Evolutionary conservation across 2,888 invertebrate species (phyloP), one percentile per base, ranked within the genome.

Genomic region (Aricia artaxerxes): DNA sequence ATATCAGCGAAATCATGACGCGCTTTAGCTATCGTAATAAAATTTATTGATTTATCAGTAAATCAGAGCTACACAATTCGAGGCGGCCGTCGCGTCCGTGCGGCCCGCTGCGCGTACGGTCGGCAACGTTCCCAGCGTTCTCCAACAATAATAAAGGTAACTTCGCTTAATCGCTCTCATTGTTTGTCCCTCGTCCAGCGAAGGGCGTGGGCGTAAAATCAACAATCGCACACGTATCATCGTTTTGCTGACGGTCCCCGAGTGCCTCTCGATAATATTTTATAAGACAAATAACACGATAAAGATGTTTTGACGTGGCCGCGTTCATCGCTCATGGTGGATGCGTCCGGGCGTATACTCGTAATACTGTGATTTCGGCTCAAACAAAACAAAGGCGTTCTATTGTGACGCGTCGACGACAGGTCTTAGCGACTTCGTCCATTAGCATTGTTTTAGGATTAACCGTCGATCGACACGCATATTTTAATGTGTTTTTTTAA

Each of bases 361-460:
- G 91, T 90, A 91, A 90, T 90, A 88, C 91, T 89, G 88, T 91
- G 89, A 88, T 89, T 91, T 90, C 85, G 87, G 83, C 87, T 87
- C 84, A 91, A 92, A 90, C 90, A 86, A 87, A 92, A 92, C 89
- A 89, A 92, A 90, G 91, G 83, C 83, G 87, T 91, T 92, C 92
- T 93, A 92, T 91, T 90, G 91, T 93, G 94, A 93, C 93, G 94
- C 94, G 91, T 94, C 89, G 90, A 90, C 90, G 93, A 94, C 93
- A 92, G 93, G 91, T 88, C 88, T 90, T 87, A 87, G 90, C 91
- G 90, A 91, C 85, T 90, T 91, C 82, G 89, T 93, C 94, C 94
- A 94, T 94, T 94, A 94, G 93, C 93, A 94, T 94, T 94, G 94
- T 94, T 93, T 94, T 91, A 92, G 93, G 94, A 94, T 94, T 94